phyloP scores from a whole-genome alignment of 2,797 vertebrate species.

The Pangasius djambal region DNA sequence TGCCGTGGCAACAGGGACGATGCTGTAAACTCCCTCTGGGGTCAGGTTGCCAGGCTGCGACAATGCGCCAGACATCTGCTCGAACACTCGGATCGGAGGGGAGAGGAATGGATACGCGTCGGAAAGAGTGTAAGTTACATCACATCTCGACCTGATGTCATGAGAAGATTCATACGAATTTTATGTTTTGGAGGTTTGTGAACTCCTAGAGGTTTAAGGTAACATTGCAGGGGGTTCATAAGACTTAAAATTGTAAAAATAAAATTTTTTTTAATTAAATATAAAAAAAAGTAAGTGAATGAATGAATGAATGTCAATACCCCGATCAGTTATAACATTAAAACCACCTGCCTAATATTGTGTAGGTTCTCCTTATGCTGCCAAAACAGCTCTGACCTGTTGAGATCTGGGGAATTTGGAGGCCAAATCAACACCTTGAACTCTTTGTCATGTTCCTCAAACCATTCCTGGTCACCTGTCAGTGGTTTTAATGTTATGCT shows the following conservation, averaged over 20 bases:
- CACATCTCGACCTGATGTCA: not conserved
- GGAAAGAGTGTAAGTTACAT: constrained; percentile 58
- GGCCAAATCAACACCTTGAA: too few species aligned
- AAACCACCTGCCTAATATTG: too few species aligned
- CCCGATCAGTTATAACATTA: too few species aligned
- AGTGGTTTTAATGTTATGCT: too few species aligned
- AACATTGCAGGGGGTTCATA: not conserved
- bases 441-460: too few species aligned
- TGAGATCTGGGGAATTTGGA: too few species aligned
- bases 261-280: too few species aligned
- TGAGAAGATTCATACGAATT: not conserved
- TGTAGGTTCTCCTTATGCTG: too few species aligned
- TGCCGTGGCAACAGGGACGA: constrained; percentile 67
- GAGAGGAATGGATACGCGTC: constrained; percentile 83
- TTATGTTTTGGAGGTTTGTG: not conserved
- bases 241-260: not conserved
- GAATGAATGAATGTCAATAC: too few species aligned
- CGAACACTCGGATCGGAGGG: constrained; percentile 72
- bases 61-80: constrained; percentile 71
- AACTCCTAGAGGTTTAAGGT: not conserved
- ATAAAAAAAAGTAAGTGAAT: too few species aligned
- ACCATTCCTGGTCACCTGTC: too few species aligned
- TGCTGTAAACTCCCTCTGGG: constrained; percentile 69
- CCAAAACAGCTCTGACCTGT: too few species aligned
- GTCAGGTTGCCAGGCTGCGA: constrained; percentile 71